Percentiles rank a stretch among this genome's conserved stretches.
Conservation (phyloP, 2,888 invertebrate genomes). For the Zeuzera pyrina region DNA sequence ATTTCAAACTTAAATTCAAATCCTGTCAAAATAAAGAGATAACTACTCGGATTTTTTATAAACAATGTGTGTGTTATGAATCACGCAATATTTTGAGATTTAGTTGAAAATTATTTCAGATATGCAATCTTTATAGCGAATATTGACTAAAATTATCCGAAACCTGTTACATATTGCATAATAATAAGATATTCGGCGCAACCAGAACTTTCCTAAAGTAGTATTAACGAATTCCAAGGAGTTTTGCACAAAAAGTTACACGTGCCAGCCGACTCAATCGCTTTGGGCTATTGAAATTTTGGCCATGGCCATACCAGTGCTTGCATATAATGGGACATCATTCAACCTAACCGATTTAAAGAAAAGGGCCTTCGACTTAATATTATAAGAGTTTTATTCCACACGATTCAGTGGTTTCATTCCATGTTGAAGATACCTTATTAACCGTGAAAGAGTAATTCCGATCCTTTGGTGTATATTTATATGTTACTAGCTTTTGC, state of each 20-base stretch:
- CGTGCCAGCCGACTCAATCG: slow-evolving; percentile 58
- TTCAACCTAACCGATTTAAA: slow-evolving; percentile 37
- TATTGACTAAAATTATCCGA: slow-evolving; percentile 26
- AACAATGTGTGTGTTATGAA: slow-evolving; percentile 16
- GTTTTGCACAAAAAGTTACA: slow-evolving; percentile 69
- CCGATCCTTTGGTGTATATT: too few relatives aligned
- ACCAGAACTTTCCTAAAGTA: slow-evolving; percentile 43
- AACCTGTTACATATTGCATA: slow-evolving; percentile 56
- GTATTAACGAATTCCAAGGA: slow-evolving; percentile 52
- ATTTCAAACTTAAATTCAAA: too few relatives aligned
- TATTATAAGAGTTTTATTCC: too few relatives aligned
- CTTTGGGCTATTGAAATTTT: slow-evolving; percentile 66
- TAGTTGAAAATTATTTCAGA: too few relatives aligned
- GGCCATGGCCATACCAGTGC: slow-evolving; percentile 44
- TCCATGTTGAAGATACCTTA: too few relatives aligned
- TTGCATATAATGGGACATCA: slow-evolving; percentile 59
- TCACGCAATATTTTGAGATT: slow-evolving; percentile 30
- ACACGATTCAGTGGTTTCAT: too few relatives aligned
- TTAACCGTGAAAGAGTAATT: too few relatives aligned
- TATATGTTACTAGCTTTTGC: too few relatives aligned
- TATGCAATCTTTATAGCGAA: too few relatives aligned
- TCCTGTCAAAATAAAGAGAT: too few relatives aligned
- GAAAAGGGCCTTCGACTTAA: slow-evolving; percentile 34
- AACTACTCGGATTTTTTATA: slow-evolving; percentile 19
- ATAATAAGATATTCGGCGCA: slow-evolving; percentile 64